Evolutionary conservation across 2,797 vertebrate genomes (phyloP), one percentile per base, ranked within the genome.

Genomic region (Pterois miles): DNA sequence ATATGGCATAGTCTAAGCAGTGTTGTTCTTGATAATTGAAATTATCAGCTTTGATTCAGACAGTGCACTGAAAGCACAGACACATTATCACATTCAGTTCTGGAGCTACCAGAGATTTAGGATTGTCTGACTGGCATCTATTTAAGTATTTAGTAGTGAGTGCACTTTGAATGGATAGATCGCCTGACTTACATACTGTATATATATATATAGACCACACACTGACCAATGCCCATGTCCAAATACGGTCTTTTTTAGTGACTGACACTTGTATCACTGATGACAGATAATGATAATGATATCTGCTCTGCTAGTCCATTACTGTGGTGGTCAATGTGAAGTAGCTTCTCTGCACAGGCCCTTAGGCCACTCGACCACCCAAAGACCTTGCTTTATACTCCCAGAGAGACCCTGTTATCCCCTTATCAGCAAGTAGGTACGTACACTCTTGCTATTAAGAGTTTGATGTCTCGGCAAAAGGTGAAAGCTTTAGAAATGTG

Each of bases 201-300:
- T 48, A 48, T 48, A 52, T 71, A 67, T 27, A 72, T 36, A 73
- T 36, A 83, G 65, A 77, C 33, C 27, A 50, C 77, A 77, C 46
- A 64, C 60, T 84, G 83, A 80, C 82, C 71, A 63, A 67, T 70
- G 34, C 38, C 36, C 31, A 46, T 85, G 75, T 84, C 82, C 76
- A 89, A 89, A 89, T 90, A 79, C 73, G 81, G 87, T 77, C 52
- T 84, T 88, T 60, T 89, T 88, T 80, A 64, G 80, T 81, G 56
- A 79, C 74, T 67, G 56, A 78, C 83, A 84, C 83, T 88, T 83
- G 76, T 83, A 62, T 82, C 78, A 71, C 65, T 83, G 87, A 93
- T 93, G 90, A 84, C 83, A 91, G 76, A 92, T 89, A 91, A 93
- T 92, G 86, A 84, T 76, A 85, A 81, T 90, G 78, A 82, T 89